Base-by-base conservation (phyloP, 2,797 vertebrate species). In the Xenentodon cancila region DNA sequence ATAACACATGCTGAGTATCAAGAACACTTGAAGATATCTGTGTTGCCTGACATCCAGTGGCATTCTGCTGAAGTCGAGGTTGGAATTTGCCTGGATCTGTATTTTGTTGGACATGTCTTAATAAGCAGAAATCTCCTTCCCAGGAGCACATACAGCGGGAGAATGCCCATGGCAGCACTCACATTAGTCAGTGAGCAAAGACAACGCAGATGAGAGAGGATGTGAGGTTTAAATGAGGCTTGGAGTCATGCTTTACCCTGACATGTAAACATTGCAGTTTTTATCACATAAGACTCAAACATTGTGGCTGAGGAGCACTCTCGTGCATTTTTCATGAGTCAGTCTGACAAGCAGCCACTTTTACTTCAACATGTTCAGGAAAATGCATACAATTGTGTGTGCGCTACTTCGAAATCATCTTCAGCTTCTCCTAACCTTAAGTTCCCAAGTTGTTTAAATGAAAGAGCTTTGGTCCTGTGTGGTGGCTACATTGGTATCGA, bases 41-140 rank as follows among this genome's bases (percentile, higher is more conserved):
- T 13, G 9, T 11, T 37, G 34, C 34, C 34, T 13, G 12, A 40
- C 37, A 12, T 37, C 11, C 34, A 37, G 34, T 11, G 11, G 34
- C 11, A 40, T 40, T 15, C 37, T 13, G 13, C 37, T 40, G 37
- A 40, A 40, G 37, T 40, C 37, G 13, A 16, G 37, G 37, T 15
- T 65, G 43, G 49, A 75, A 84, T 65, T 72, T 72, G 71, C 68
- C 61, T 62, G 12, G 52, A 46, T 77, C 18, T 21, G 45, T 73
- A 74, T 72, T 84, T 82, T 74, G 40, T 69, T 58, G 65, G 71
- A 70, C 65, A 42, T 53, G 63, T 76, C 72, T 81, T 89, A 80
- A 82, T 84, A 86, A 84, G 84, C 82, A 85, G 73, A 86, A 83
- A 69, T 54, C 64, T 66, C 37, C 37, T 15, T 40, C 37, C 13